Base-by-base conservation (phyloP, 2,888 invertebrate genomes). In the Lamproptera curius region DNA sequence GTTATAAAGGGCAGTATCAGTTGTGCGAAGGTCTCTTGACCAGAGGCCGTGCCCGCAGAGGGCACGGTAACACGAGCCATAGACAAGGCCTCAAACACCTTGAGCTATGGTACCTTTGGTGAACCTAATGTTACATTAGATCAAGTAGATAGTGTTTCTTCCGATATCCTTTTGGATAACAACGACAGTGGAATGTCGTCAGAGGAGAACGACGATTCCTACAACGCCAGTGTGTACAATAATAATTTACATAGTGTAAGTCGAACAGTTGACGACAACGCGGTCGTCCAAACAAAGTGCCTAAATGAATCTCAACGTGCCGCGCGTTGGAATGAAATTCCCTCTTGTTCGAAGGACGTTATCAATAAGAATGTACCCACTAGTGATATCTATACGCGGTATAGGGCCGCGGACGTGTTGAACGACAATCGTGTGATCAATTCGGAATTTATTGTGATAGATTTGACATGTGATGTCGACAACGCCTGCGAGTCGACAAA, bases 151-250 rank as follows among this genome's bases (percentile, higher is more conserved):
- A 63, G 50, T 42, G 56, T 56, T 44, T 53, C 60, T 34, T 53
- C 58, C 42, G 41, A 51, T 28, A 35, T 46, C 38, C 53, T 59
- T 9, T 53, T 50, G 28, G 53, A 58, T 23, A 64, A 68, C 26
- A 58, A 83, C 51, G 70, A 70, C 51, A 87, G 87, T 56, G 87
- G 87, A 39, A 80, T 87, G 87, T 87, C 87, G 36, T 87, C 87
- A 1, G 87, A 84, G 57, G 85, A 86, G 62, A 84, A 75, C 49
- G 85, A 86, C 43, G 83, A 84, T 46, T 83, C 80, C 42, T 62
- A 77, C 59, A 71, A 67, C 42, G 44, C 67, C 63, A 76, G 63
- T 59, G 60, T 63, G 41, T 55, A 54, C 65, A 72, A 61, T 47
- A 63, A 63, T 61, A 35, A 56, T 49, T 48, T 48, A 63, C 61